Evolutionary conservation across 2,888 invertebrate species (phyloP), one percentile per base, ranked within the genome.

Genomic region (Temnothorax ravouxi): DNA sequence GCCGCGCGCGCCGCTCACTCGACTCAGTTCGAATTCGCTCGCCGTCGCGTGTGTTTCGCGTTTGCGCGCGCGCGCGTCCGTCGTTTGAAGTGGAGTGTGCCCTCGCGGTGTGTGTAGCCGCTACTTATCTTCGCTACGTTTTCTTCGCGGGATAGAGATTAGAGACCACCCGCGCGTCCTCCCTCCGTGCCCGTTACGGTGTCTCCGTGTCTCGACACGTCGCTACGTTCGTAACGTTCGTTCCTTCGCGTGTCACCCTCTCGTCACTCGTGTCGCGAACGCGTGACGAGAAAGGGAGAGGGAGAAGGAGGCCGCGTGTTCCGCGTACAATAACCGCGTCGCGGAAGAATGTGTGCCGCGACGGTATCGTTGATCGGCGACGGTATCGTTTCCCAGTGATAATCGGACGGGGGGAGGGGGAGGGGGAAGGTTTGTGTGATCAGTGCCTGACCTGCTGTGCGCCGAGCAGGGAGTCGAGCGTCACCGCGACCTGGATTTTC

Each of bases 21-120:
- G 3, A 9, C 86, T 93, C 93, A 94, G 94, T 94, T 91, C 88
- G 91, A 91, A 91, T 92, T 93, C 90, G 92, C 89, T 91, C 91
- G 90, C 89, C 93, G 93, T 88, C 86, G 88, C 81, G 92, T 74
- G 75, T 84, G 89, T 88, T 54, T 91, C 88, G 87, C 62, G 84
- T 80, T 61, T 75, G 47, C 61, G 74, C 74, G 84, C 67, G 84
- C 83, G 85, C 83, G 86, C 84, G 85, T 74, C 69, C 80, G 64
- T 83, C 85, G 85, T 34, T 44, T 29, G 79, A 61, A 74, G 84
- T 64, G 64, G 29, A 54, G 52, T 21, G 47, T 13, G 25, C 15
- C 9, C 41, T 29, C 29, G 47, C 52, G 50, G 85, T 81, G 87
- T 81, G 87, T 86, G 83, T 79, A 62, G 47, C 69, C 41, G 41